Base-by-base conservation (phyloP, 35 echinoderm and acorn worm genomes). In the Ophiothrix spiculata region DNA sequence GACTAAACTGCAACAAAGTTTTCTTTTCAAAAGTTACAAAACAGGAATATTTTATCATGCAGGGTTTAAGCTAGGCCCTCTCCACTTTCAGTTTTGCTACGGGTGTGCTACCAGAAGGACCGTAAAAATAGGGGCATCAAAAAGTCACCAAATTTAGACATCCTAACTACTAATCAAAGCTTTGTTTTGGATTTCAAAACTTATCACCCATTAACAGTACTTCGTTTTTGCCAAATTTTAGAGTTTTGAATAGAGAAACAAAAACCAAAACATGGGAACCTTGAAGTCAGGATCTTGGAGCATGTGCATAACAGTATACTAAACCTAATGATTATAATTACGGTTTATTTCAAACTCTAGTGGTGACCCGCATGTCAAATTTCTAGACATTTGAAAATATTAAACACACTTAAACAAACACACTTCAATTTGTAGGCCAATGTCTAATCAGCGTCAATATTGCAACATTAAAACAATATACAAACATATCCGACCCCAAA, bases 401-500 rank as follows among this genome's bases (percentile, higher is more conserved):
- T 64, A 32, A 29, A 38, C 28, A n/a, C n/a, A n/a, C n/a, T n/a
- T n/a, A 1, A 28, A 83, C 19, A 37, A 33, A 90, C 88, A 63
- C 39, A 94, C 92, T 81, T 12, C 78, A 86, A 28, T 76, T 35
- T 32, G 82, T 56, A 31, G 92, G 83, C 39, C 87, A 69, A 1
- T 83, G 32, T 56, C 90, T 88, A 17, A 74, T 76, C 56, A 82
- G 83, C 37, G 77, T 77, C 29, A 90, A 87, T 45, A 49, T 86
- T 74, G 37, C 82, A 25, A 39, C 76, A 14, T 83, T 77, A 8
- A 80, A 78, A 39, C 90, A 87, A 36, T 75, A 81, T 14, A 63
- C 84, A 33, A 84, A 60, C 77, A 94, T 86, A 77, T 94, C 89
- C 35, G 77, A 37, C 15, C 77, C 28, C 83, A 90, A 85, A 2